phyloP scores from a whole-genome alignment of 2,113 vertebrate genomes.

The Caracal caracal region DNA sequence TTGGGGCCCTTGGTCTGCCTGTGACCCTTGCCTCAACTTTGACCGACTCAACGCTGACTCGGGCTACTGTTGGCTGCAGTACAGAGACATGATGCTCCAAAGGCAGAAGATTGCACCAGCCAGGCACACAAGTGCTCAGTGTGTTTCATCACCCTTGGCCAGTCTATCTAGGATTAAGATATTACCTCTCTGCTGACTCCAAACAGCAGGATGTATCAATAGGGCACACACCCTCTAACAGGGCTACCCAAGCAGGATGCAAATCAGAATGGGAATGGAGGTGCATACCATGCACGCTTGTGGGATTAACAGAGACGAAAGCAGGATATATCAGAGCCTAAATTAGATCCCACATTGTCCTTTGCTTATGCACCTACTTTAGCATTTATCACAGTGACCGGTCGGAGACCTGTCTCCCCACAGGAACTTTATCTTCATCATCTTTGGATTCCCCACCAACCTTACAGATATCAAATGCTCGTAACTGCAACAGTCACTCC shows the following conservation, averaged over 20 bases:
- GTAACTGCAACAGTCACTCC: not conserved
- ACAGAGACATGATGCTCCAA: not conserved
- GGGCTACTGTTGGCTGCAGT: not conserved
- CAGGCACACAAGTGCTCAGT: not conserved
- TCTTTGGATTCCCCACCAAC: not conserved
- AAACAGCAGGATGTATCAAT: not conserved
- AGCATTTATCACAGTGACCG: not conserved
- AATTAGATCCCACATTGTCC: not conserved
- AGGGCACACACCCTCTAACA: not conserved
- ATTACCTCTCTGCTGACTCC: not conserved
- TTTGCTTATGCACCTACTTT: not conserved
- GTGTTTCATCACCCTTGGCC: constrained; percentile 52
- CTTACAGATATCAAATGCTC: not conserved
- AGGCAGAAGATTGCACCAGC: constrained; percentile 12
- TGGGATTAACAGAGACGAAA: not conserved
- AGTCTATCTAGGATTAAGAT: not conserved
- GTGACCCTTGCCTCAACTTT: not conserved
- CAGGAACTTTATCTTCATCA: not conserved
- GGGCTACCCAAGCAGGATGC: not conserved
- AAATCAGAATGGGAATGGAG: not conserved
- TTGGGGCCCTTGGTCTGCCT: not conserved
- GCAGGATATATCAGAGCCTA: not conserved
- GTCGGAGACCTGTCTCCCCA: not conserved
- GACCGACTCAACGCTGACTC: not conserved
- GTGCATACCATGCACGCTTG: not conserved